These are phyloP conservation scores for Nannoperca obscura DNA, from an alignment of 2,797 vertebrate species.

Conservation along the genomic window DNA sequence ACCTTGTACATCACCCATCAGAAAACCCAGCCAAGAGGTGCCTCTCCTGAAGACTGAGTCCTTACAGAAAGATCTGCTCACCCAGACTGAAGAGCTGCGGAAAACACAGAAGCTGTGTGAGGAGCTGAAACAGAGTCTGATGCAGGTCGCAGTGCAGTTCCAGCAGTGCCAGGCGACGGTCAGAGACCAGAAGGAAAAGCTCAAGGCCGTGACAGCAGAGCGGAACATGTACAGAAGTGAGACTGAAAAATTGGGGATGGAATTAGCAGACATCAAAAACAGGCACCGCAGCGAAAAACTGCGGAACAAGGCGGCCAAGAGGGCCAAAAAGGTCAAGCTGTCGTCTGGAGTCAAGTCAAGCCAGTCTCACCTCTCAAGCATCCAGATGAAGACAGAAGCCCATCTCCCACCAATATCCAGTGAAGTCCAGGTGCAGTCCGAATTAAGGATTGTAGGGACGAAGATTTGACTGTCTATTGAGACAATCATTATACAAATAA, in stretches of 20 bases:
- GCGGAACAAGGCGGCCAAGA: background rate
- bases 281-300: fast-evolving
- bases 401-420: background rate
- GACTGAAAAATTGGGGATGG: background rate
- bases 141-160: background rate
- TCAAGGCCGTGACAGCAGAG: background rate
- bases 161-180: background rate
- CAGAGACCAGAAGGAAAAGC: background rate
- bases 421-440: background rate
- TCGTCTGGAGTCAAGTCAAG: background rate
- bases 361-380: background rate
- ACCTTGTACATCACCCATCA: fast-evolving
- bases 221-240: constrained; percentile 4
- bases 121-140: constrained; percentile 23
- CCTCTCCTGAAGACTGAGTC: background rate
- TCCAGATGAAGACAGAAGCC: background rate
- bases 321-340: background rate
- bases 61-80: constrained; percentile 24
- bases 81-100: constrained; percentile 17
- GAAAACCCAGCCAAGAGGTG: background rate
- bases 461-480: background rate
- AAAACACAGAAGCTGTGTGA: background rate
- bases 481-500: background rate
- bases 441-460: background rate
- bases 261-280: background rate